Conservation (phyloP, 1,140 invertebrate species). For the Fragariocoptes setiger region DNA sequence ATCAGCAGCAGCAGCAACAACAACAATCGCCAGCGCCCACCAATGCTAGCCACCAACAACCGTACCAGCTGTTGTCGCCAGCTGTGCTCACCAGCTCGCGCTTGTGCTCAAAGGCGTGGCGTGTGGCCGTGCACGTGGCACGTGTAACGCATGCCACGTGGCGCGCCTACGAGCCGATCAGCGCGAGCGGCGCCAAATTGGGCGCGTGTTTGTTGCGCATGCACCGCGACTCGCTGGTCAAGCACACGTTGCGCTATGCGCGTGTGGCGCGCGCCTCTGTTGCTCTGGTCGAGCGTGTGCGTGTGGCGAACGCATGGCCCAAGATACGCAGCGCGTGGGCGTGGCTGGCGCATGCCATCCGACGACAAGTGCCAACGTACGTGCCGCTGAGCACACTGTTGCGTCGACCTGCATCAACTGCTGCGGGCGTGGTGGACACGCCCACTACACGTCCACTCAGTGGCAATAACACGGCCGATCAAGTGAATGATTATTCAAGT, state of each 20-base stretch:
- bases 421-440: conserved; percentile 1
- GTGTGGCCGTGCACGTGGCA: conserved; percentile 1
- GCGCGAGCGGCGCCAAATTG: too few species aligned
- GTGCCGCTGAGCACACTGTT: conserved; percentile 3
- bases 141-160: too few species aligned
- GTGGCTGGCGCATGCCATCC: conserved; percentile 1
- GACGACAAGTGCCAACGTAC: conserved; percentile 4
- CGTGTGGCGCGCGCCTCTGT: conserved; percentile 1
- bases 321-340: conserved; percentile 1
- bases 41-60: neutral
- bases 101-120: conserved; percentile 1
- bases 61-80: conserved; percentile 1
- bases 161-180: too few species aligned
- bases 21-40: neutral
- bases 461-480: neutral
- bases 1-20: neutral
- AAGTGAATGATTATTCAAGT: too few species aligned
- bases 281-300: neutral
- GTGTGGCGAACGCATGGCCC: neutral
- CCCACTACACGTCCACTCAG: neutral
- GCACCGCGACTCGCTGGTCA: conserved; percentile 1
- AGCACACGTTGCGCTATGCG: conserved; percentile 3
- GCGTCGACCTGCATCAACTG: neutral
- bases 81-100: neutral
- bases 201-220: neutral